Evolutionary conservation across 1,140 invertebrate species (phyloP).

Genomic region (Lordiphosa mommai): DNA sequence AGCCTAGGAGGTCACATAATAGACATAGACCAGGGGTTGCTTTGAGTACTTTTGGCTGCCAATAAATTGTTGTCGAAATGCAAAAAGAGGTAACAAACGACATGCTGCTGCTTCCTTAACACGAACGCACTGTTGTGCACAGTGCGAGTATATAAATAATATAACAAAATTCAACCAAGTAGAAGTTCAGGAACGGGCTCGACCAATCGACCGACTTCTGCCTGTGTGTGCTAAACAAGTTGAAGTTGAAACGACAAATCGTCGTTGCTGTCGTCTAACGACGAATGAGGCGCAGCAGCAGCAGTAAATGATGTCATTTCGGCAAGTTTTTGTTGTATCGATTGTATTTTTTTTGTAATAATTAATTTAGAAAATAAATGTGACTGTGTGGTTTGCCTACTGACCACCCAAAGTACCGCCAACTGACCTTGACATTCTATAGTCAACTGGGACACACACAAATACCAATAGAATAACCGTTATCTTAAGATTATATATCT

Average conservation of each 20-base stretch:
- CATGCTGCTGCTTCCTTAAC: slow-evolving; percentile 57
- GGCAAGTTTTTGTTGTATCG: slow-evolving; percentile 43
- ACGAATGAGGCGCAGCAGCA: slow-evolving; percentile 9
- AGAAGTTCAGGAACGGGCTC: slow-evolving; percentile 40
- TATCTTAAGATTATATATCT: not conserved
- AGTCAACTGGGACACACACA: slow-evolving; percentile 1
- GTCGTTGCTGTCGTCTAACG: not conserved
- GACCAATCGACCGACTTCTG: slow-evolving; percentile 55
- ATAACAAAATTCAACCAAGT: slow-evolving; percentile 38
- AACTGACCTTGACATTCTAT: slow-evolving; percentile 53
- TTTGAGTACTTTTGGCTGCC: slow-evolving; percentile 61
- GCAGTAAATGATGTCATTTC: slow-evolving; percentile 62
- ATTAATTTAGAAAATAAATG: slow-evolving; percentile 59
- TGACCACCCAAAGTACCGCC: slow-evolving; percentile 37
- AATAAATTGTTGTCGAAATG: slow-evolving; percentile 44
- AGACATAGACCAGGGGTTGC: slow-evolving; percentile 29
- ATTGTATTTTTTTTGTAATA: slow-evolving; percentile 55
- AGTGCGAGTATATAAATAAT: slow-evolving; percentile 58
- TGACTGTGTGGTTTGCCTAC: not conserved
- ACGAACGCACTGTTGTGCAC: slow-evolving; percentile 68
- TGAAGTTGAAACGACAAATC: slow-evolving; percentile 32
- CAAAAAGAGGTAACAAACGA: slow-evolving; percentile 60
- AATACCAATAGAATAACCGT: not conserved
- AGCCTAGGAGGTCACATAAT: slow-evolving; percentile 67
- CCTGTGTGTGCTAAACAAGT: slow-evolving; percentile 41